Conservation (phyloP, 1,140 invertebrate genomes). For the Drosophila novamexicana region DNA sequence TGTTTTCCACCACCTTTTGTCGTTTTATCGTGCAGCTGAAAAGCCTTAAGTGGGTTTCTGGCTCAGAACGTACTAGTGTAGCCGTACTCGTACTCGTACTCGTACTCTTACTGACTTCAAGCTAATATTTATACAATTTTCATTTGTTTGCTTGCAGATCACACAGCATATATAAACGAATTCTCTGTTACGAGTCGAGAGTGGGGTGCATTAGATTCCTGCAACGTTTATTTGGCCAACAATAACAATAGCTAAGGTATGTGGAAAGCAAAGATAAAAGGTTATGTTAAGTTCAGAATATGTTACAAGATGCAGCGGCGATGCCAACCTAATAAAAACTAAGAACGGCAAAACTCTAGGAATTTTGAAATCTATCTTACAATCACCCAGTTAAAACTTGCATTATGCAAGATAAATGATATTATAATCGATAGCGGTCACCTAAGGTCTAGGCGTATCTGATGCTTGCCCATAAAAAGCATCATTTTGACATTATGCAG, state of each 20-base stretch:
- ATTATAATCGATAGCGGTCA: neutral
- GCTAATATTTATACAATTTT: conserved; percentile 77
- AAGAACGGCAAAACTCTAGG: too few relatives aligned
- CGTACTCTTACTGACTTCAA: conserved; percentile 9
- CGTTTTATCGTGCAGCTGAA: conserved; percentile 47
- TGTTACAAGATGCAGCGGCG: neutral
- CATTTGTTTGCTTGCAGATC: conserved; percentile 75
- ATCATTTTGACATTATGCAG: neutral
- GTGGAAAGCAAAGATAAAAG: conserved; percentile 55
- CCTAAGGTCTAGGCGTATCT: neutral
- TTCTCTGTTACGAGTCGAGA: conserved; percentile 20
- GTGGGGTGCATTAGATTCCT: conserved; percentile 18
- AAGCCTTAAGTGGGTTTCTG: conserved; percentile 73
- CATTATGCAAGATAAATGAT: neutral
- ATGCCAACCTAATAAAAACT: too few relatives aligned
- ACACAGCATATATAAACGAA: conserved; percentile 26
- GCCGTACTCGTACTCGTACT: neutral
- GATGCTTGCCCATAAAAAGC: neutral
- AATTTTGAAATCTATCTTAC: neutral
- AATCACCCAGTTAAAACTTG: neutral
- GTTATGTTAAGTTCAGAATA: conserved; percentile 47
- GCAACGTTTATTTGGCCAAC: conserved; percentile 35
- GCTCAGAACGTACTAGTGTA: conserved; percentile 42
- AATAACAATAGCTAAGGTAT: conserved; percentile 67
- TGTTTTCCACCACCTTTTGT: conserved; percentile 1